Conservation (phyloP, 2,888 invertebrate genomes). For the Protula sp. region DNA sequence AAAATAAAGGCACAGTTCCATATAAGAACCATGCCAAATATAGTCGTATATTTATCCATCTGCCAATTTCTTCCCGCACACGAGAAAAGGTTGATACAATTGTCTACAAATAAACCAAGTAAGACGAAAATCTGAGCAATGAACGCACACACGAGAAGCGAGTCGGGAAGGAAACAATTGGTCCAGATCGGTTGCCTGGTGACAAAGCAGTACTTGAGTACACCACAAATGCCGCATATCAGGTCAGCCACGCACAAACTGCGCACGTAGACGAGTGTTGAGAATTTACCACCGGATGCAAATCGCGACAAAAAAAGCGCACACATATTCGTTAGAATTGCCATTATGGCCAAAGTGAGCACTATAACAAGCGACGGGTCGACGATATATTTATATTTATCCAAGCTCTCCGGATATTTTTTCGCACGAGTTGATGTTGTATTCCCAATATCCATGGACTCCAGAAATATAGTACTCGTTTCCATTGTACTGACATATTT, state of each 20-base stretch:
- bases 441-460: too few species aligned
- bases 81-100: neutral
- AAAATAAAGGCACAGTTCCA: slow-evolving; percentile 2
- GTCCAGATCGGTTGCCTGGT: neutral
- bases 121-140: neutral
- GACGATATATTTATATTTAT: neutral
- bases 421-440: too few species aligned
- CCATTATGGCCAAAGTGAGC: neutral
- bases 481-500: too few species aligned
- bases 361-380: neutral
- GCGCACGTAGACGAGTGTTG: neutral
- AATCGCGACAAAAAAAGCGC: neutral
- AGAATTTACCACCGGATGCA: neutral
- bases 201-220: neutral
- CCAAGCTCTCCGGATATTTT: neutral
- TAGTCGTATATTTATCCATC: neutral
- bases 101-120: neutral
- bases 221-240: neutral
- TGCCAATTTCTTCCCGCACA: too few species aligned
- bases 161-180: neutral
- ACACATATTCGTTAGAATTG: neutral
- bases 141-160: neutral
- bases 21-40: neutral
- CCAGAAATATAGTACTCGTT: too few species aligned
- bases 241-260: neutral